phyloP scores from a whole-genome alignment of 2,888 invertebrate species.

The Acleris emargana region DNA sequence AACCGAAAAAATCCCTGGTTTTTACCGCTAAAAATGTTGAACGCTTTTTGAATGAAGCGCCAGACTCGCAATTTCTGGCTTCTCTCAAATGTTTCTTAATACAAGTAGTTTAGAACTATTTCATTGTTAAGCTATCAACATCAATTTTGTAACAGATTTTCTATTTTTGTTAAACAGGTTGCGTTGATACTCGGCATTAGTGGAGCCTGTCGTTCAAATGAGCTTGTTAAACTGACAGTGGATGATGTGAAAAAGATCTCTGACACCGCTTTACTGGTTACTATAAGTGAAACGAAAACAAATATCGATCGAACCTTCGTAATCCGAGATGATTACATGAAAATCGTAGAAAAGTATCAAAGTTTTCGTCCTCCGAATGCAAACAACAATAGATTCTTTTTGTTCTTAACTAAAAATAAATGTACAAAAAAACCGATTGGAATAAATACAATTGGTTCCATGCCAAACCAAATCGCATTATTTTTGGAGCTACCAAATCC shows the following conservation, averaged over 20 bases:
- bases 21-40: conserved; percentile 16
- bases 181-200: conserved; percentile 3
- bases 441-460: conserved; percentile 15
- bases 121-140: too few species aligned
- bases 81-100: conserved; percentile 13
- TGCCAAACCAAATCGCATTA: conserved; percentile 10
- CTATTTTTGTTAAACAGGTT: too few species aligned
- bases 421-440: conserved; percentile 32
- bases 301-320: conserved; percentile 30
- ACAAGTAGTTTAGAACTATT: conserved; percentile 15
- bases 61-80: too few species aligned
- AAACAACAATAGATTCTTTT: conserved; percentile 27
- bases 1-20: conserved; percentile 10
- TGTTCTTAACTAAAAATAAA: conserved; percentile 33
- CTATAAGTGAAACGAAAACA: conserved; percentile 11
- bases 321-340: conserved; percentile 20
- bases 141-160: too few species aligned
- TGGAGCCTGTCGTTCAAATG: too few species aligned
- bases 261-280: conserved; percentile 20
- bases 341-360: conserved; percentile 32
- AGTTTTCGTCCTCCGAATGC: conserved; percentile 20
- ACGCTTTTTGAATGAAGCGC: conserved; percentile 25
- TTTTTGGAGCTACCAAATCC: not conserved
- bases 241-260: conserved; percentile 10
- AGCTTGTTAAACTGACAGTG: too few species aligned